Evolutionary conservation across 2,888 invertebrate genomes (phyloP).

Genomic region (Caenorhabditis zanzibari): DNA sequence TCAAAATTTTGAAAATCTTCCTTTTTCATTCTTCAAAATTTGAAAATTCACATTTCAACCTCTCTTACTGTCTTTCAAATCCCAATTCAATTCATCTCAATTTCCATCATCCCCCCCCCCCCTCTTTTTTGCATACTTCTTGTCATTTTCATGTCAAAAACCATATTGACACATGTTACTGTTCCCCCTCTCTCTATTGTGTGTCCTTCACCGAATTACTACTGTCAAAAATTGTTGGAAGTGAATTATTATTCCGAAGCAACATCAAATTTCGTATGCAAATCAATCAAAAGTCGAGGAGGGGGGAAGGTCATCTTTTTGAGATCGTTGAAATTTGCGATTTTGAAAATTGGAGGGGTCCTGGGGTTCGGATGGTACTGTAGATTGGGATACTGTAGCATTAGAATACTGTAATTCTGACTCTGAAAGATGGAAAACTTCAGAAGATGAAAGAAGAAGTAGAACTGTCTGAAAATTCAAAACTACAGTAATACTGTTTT

Average conservation of each 20-base stretch:
- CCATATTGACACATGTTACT: slow-evolving; percentile 45
- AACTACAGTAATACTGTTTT: too few relatives aligned
- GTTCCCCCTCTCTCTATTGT: not conserved
- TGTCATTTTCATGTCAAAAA: slow-evolving; percentile 50
- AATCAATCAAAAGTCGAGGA: slow-evolving; percentile 42
- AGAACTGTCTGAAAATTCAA: too few relatives aligned
- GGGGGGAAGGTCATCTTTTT: slow-evolving; percentile 6
- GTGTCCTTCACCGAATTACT: slow-evolving; percentile 35
- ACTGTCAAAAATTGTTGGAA: slow-evolving; percentile 30
- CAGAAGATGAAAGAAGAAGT: too few relatives aligned
- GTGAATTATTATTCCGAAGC: not conserved
- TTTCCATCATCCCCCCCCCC: slow-evolving; percentile 6
- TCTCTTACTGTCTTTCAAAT: not conserved
- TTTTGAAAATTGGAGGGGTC: not conserved
- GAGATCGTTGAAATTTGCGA: not conserved
- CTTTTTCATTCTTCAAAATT: not conserved
- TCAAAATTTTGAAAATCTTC: too few relatives aligned
- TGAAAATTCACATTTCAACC: not conserved
- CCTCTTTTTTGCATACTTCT: not conserved
- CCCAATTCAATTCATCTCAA: slow-evolving; percentile 12
- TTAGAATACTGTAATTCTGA: too few relatives aligned
- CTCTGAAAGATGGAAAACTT: too few relatives aligned
- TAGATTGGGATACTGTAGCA: too few relatives aligned
- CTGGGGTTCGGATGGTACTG: too few relatives aligned
- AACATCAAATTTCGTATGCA: slow-evolving; percentile 45